phyloP scores from a whole-genome alignment of 2,113 vertebrate genomes.

The Gasterosteus nipponicus region DNA sequence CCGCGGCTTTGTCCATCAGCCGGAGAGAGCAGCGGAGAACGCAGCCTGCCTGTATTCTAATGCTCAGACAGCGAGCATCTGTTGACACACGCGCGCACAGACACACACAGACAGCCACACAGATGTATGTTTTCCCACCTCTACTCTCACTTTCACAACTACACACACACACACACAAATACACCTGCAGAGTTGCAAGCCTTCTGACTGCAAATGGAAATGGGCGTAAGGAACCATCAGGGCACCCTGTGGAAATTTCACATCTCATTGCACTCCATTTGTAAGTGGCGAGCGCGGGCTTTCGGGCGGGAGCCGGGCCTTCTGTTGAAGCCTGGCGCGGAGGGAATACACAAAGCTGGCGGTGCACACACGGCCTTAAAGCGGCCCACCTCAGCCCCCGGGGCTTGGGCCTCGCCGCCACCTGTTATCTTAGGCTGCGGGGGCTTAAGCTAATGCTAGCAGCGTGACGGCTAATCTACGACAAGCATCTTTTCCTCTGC shows the following conservation, averaged over 20 bases:
- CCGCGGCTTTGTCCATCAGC: slow-evolving; percentile 53
- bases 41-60: slow-evolving; percentile 49
- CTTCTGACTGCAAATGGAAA: slow-evolving; percentile 74
- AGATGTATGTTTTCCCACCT: slow-evolving; percentile 53
- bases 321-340: slow-evolving; percentile 59
- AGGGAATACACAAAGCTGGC: slow-evolving; percentile 68
- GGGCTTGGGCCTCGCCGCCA: slow-evolving; percentile 53
- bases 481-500: slow-evolving; percentile 68
- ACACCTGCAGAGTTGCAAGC: slow-evolving; percentile 66
- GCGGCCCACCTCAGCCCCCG: slow-evolving; percentile 42
- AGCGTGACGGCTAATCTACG: slow-evolving; percentile 69
- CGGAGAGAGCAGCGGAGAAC: slow-evolving; percentile 35
- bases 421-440: slow-evolving; percentile 68
- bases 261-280: slow-evolving; percentile 83
- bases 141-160: slow-evolving; percentile 31
- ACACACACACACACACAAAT: slow-evolving; percentile 40
- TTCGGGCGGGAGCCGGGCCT: slow-evolving; percentile 71
- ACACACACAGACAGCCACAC: slow-evolving; percentile 45
- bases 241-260: slow-evolving; percentile 78
- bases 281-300: slow-evolving; percentile 71
- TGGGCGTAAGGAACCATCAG: slow-evolving; percentile 67
- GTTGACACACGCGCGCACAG: slow-evolving; percentile 57
- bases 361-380: slow-evolving; percentile 47
- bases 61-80: slow-evolving; percentile 69
- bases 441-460: slow-evolving; percentile 69